Base-by-base conservation (phyloP, 2,888 invertebrate species). In the Apotomis turbidana region DNA sequence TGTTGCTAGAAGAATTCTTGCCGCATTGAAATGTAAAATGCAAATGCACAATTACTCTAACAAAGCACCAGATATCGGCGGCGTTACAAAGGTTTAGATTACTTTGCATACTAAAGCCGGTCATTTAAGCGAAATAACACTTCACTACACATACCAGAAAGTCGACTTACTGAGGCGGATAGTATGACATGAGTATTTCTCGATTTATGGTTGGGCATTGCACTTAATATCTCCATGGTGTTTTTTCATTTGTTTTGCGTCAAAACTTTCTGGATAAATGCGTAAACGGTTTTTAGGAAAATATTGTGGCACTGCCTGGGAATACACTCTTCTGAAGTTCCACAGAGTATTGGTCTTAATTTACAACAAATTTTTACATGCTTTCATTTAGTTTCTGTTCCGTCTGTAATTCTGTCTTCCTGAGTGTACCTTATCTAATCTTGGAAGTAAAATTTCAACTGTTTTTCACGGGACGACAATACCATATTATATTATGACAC, bases 1-100 rank as follows among this genome's bases (percentile, higher is more conserved):
- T 66, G 46, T 36, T 27, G 27, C 66, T 66, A 46, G 55, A 66
- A 44, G 49, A 67, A 67, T 71, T 55, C 51, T 46, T 51, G 60
- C 44, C 60, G 54, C 71, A 36, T 57, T 67, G 67, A 61, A 70
- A 71, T 67, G 60, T 55, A 55, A 71, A 71, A 71, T 71, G 64
- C 51, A 67, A 27, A 27, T 27, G 27, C 27, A 27, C 27, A 27
- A 60, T 67, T 67, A 67, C 61, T 61, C 38, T 55, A 71, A 62
- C 67, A 67, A 67, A 57, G 57, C 57, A 46, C 46, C 41, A 41
- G 59, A 15, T 38, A 51, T 51, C 46, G 55, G 55, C 60, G 51
- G 55, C 60, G 51, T 55, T 36, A 60, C 55, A 64, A 62, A 69
- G 55, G 55, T 27, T 44, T 10, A 38, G 12, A 57, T 69, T 62